These are phyloP conservation scores for Aphelenchoides bicaudatus DNA, from an alignment of 2,888 invertebrate species.

Conservation along the genomic window DNA sequence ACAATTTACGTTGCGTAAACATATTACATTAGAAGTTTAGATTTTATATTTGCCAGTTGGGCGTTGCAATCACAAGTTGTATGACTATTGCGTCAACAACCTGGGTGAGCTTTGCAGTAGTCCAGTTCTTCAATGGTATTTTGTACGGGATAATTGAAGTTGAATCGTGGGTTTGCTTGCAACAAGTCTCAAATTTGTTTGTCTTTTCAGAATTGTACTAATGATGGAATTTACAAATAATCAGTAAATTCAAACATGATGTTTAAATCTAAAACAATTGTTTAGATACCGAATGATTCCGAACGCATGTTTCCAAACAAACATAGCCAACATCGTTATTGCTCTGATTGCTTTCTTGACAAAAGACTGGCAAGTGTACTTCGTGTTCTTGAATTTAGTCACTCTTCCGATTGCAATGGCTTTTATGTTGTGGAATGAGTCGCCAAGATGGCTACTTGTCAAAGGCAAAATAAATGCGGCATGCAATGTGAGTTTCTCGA, in stretches of 20 bases:
- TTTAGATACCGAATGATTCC: constrained; percentile 31
- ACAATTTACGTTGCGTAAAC: no score
- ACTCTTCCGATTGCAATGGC: constrained; percentile 48
- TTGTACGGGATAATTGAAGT: constrained; percentile 56
- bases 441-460: constrained; percentile 52
- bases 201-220: constrained; percentile 33
- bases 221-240: constrained; percentile 58
- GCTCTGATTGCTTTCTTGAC: constrained; percentile 50
- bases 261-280: background rate
- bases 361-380: constrained; percentile 53
- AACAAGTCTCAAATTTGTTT: background rate
- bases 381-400: constrained; percentile 55
- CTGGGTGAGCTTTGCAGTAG: constrained; percentile 46
- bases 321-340: constrained; percentile 51
- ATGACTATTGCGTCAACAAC: constrained; percentile 40
- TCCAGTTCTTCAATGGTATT: constrained; percentile 50
- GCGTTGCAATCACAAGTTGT: constrained; percentile 47
- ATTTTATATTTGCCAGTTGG: constrained; percentile 52
- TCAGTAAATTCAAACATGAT: constrained; percentile 26
- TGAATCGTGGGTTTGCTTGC: constrained; percentile 10
- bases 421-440: constrained; percentile 53
- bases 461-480: constrained; percentile 42
- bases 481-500: constrained; percentile 39
- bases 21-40: no score
- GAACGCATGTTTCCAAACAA: constrained; percentile 45